Percentiles rank a stretch among this genome's conserved stretches.
Conservation (phyloP, 2,888 invertebrate genomes). For the Eurytoma californica region DNA sequence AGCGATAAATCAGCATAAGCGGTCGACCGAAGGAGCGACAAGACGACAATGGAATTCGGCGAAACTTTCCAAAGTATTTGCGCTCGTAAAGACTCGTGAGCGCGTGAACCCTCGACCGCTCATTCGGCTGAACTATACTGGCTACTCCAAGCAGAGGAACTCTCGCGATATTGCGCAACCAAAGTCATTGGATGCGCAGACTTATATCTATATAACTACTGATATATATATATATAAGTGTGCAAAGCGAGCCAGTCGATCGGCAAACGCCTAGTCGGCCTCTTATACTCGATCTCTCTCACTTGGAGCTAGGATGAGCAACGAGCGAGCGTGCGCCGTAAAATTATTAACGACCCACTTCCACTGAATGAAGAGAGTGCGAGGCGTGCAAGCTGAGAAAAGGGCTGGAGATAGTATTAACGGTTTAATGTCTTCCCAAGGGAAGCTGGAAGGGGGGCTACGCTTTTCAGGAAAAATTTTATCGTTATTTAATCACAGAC, state of each 20-base stretch:
- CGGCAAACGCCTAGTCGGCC: neutral
- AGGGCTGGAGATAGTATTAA: conserved; percentile 47
- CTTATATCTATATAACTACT: no score
- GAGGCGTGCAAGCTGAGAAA: conserved; percentile 2
- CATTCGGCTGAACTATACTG: no score
- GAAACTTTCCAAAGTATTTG: no score
- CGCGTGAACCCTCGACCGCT: no score
- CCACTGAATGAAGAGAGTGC: conserved; percentile 38
- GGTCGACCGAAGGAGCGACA: no score
- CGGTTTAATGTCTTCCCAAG: conserved; percentile 45
- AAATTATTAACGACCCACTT: conserved; percentile 58
- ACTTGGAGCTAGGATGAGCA: neutral
- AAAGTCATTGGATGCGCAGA: no score
- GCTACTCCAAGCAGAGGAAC: conserved; percentile 1
- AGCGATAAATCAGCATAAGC: no score
- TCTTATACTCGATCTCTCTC: conserved; percentile 18
- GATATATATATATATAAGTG: no score
- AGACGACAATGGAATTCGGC: no score
- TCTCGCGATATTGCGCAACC: neutral
- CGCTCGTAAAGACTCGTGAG: no score
- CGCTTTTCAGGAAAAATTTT: conserved; percentile 44
- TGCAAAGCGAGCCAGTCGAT: conserved; percentile 27
- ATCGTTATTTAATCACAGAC: conserved; percentile 51
- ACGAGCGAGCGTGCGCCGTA: conserved; percentile 41
- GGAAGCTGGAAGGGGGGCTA: conserved; percentile 20